These are phyloP conservation scores for Julus scandinavius DNA, from an alignment of 2,888 invertebrate genomes.

Conservation along the genomic window DNA sequence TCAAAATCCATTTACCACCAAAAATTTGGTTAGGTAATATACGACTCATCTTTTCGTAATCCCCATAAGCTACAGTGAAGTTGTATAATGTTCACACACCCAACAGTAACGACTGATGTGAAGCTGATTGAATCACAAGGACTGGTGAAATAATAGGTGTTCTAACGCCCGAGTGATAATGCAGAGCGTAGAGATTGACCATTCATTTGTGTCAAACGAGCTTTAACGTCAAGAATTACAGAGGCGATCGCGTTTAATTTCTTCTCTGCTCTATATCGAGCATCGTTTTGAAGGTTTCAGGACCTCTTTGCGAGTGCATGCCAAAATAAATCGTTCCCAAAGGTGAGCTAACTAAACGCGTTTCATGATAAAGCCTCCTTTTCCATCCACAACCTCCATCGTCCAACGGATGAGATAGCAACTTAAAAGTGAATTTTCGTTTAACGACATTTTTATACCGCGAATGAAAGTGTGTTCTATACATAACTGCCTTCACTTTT, in stretches of 20 bases:
- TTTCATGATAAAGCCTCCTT: neutral
- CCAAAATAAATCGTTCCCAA: constrained; percentile 10
- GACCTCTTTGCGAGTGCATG: neutral
- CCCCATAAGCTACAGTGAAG: no score
- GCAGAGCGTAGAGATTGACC: neutral
- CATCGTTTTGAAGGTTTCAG: neutral
- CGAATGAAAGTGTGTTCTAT: neutral
- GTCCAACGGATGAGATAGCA: neutral
- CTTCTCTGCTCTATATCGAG: neutral
- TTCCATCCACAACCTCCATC: neutral
- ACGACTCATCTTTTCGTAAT: no score
- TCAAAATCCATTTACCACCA: no score
- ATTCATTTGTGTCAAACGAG: constrained; percentile 12
- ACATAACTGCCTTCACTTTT: neutral
- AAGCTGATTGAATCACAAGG: neutral
- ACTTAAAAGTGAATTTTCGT: constrained; percentile 34
- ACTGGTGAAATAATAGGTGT: no score
- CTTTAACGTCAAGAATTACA: neutral
- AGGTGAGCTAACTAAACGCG: constrained; percentile 29
- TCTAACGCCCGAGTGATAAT: neutral
- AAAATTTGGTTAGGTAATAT: no score
- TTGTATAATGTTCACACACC: no score
- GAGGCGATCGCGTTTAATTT: neutral
- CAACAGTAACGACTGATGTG: no score
- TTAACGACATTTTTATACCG: constrained; percentile 37